A percentile compares a stretch with the other conserved stretches of the same genome.
phyloP scores from a whole-genome alignment of 2,797 vertebrate species.

The Melanogrammus aeglefinus region DNA sequence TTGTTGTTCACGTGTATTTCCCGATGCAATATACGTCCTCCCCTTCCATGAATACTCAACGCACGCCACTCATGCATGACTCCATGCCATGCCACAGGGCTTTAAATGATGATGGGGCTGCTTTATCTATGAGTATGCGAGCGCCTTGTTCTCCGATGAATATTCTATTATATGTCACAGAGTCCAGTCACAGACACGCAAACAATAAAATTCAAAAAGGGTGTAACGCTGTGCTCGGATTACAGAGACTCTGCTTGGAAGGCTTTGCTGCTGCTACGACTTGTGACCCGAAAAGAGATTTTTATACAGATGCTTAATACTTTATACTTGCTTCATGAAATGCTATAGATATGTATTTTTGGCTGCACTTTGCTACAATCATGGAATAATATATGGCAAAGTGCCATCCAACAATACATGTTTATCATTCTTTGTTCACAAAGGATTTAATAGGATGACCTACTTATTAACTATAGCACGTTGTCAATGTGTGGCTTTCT shows the following conservation, averaged over 20 bases:
- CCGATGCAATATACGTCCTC: neutral
- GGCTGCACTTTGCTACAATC: too few species aligned
- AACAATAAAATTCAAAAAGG: slow-evolving; percentile 11
- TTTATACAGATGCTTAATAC: too few species aligned
- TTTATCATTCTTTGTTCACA: too few species aligned
- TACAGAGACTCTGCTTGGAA: neutral
- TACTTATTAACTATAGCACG: too few species aligned
- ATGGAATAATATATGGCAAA: too few species aligned
- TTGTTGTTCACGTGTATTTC: neutral
- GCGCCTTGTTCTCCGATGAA: slow-evolving; percentile 45
- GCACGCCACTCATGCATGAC: neutral
- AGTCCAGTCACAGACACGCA: slow-evolving; percentile 34
- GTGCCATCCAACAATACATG: too few species aligned
- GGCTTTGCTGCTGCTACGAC: neutral
- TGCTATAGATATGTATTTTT: too few species aligned
- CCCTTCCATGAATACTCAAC: neutral
- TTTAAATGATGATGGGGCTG: slow-evolving; percentile 61
- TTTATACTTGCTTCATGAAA: too few species aligned
- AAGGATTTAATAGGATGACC: too few species aligned
- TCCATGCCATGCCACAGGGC: neutral
- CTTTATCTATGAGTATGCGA: slow-evolving; percentile 49
- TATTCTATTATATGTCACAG: slow-evolving; percentile 49
- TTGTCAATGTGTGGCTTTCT: neutral
- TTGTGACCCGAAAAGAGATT: neutral
- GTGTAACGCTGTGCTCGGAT: neutral